Evolutionary conservation across 2,888 invertebrate species (phyloP), one percentile per base, ranked within the genome.

Genomic region (Pristionchus japonicus): DNA sequence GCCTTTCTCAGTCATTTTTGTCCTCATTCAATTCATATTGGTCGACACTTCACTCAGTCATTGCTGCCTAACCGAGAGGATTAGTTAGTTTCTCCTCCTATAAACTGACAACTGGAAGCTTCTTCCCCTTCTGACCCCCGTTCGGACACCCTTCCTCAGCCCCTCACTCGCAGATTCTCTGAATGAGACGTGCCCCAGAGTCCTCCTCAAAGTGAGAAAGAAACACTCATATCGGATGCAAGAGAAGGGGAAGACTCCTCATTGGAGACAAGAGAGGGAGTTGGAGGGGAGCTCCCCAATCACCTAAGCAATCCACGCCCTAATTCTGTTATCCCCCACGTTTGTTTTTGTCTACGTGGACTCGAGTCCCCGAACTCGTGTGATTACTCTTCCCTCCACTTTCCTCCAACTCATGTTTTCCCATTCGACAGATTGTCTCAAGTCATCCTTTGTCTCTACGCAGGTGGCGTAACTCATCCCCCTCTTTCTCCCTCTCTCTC

Each of bases 211-310:
- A 77, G 77, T 77, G 77, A 77, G 77, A 77, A 77, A 77, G 77
- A 77, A 77, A 77, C 43, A 77, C 77, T 77, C 77, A 77, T 77
- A 77, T 77, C 77, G n/a, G 43, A 77, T 77, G 77, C 77, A 77
- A 23, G 57, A 57, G 9, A 9, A 20, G n/a, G 57, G 57, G n/a
- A n/a, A 23, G 77, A 3, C 23, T 43, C 11, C n/a, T 40, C 27
- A 34, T 27, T 43, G 13, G 77, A 77, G n/a, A 27, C 43, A 43
- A 47, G 37, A 17, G 27, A 43, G 27, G n/a, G 34, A 34, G 67
- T 13, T 34, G 67, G 34, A 34, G 13, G 67, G 43, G 74, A 4
- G 77, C n/a, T 47, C 77, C 77, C 77, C 77, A 77, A 77, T 77
- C 47, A 77, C 77, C 77, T 77, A 77, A 77, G 77, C n/a, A 47